These are phyloP conservation scores for Aplysina aerophoba DNA, from an alignment of 37 sponge, comb jelly and placozoan genomes.

Conservation along the genomic window DNA sequence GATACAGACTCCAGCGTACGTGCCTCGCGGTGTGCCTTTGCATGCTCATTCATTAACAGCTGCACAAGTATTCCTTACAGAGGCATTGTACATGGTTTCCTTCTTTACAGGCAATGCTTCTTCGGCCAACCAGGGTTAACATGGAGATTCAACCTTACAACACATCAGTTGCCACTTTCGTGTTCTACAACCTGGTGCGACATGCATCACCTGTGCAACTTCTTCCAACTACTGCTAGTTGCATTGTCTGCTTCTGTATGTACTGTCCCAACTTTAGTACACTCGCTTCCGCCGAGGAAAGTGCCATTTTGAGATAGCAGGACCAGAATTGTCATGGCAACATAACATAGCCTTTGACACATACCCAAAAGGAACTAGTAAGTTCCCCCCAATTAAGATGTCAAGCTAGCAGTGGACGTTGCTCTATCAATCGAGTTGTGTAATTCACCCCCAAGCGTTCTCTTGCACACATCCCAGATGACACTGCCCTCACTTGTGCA, in stretches of 20 bases:
- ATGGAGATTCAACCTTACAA: neutral
- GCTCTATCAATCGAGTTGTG: no score
- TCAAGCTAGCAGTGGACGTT: no score
- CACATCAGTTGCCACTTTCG: slow-evolving; percentile 3
- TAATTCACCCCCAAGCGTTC: no score
- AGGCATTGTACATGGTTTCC: no score
- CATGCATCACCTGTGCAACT: neutral
- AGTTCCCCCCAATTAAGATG: neutral
- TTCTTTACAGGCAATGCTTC: neutral
- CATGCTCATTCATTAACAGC: no score
- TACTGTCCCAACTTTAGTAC: neutral
- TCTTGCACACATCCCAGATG: no score
- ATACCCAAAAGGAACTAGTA: neutral
- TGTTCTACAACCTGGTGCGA: slow-evolving; percentile 20
- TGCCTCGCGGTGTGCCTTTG: no score
- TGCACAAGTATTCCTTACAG: no score
- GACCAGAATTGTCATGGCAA: slow-evolving; percentile 1
- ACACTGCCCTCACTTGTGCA: neutral
- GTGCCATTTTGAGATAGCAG: slow-evolving; percentile 9
- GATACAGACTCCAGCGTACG: slow-evolving; percentile 51
- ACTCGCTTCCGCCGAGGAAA: slow-evolving; percentile 16
- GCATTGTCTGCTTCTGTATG: neutral
- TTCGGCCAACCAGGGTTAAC: neutral
- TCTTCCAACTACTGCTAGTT: neutral
- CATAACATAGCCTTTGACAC: slow-evolving; percentile 11